Percentiles rank a stretch among this genome's conserved stretches.
Conservation (phyloP, 2,797 vertebrate genomes). For the Siniperca scherzeri region DNA sequence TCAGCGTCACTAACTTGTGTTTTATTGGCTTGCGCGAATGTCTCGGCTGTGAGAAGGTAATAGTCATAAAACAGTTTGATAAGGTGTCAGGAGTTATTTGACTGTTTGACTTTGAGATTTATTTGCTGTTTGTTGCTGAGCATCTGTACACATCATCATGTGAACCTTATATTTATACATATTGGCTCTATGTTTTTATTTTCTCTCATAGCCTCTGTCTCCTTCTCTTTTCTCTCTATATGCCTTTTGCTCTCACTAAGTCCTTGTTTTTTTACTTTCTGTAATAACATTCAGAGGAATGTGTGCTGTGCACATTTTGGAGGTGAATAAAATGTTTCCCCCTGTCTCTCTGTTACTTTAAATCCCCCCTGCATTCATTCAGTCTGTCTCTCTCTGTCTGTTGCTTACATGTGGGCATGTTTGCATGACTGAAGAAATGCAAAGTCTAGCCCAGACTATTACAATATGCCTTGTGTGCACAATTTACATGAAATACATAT, state of each 20-base stretch:
- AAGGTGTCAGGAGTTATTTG: conserved; percentile 67
- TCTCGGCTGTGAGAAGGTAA: conserved; percentile 69
- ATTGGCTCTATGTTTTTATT: conserved; percentile 1
- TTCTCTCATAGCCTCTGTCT: background rate
- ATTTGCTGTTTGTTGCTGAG: conserved; percentile 36
- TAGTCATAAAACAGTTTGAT: conserved; percentile 77
- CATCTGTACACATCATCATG: conserved; percentile 29
- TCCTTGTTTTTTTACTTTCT: conserved; percentile 9
- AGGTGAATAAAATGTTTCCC: conserved; percentile 47
- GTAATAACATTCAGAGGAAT: conserved; percentile 33
- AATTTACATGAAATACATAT: conserved; percentile 81
- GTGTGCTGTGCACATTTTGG: conserved; percentile 27
- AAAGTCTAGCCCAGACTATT: conserved; percentile 69
- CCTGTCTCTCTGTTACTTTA: conserved; percentile 28
- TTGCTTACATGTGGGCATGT: conserved; percentile 72
- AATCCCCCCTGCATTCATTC: conserved; percentile 44
- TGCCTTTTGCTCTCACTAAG: background rate
- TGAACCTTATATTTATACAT: conserved; percentile 23
- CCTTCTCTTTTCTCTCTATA: background rate
- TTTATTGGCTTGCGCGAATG: conserved; percentile 73
- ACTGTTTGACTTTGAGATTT: conserved; percentile 71
- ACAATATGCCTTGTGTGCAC: conserved; percentile 64
- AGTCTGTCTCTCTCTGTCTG: conserved; percentile 38
- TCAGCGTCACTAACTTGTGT: conserved; percentile 58
- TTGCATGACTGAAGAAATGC: conserved; percentile 80